A percentile compares a stretch with the other conserved stretches of the same genome.
Evolutionary conservation across 2,113 vertebrate genomes (phyloP).

Genomic region (Cebidichthys violaceus): DNA sequence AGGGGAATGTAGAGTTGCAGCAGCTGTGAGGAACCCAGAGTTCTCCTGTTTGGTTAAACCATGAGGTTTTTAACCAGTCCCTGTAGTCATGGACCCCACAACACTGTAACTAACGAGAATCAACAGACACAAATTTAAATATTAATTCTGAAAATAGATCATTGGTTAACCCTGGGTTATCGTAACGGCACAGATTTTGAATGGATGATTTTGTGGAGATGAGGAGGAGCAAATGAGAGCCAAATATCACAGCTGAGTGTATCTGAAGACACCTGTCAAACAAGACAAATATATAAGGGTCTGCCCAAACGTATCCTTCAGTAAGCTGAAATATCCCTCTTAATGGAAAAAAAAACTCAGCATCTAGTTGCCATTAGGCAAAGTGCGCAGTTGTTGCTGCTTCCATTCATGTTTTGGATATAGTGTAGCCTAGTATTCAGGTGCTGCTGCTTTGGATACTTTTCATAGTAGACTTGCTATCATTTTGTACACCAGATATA

Average conservation of each 20-base stretch:
- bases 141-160: background rate
- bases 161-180: background rate
- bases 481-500: background rate
- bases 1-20: conserved; percentile 68
- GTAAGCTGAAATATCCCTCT: background rate
- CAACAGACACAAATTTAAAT: background rate
- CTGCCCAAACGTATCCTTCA: too few relatives aligned
- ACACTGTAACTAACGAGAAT: conserved; percentile 65
- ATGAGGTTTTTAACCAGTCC: conserved; percentile 75
- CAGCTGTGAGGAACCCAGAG: conserved; percentile 71
- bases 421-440: too few relatives aligned
- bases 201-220: background rate
- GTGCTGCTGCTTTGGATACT: background rate
- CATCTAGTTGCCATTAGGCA: background rate
- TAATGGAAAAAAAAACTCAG: background rate
- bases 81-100: conserved; percentile 73
- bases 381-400: background rate
- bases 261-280: background rate
- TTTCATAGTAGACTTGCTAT: background rate
- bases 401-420: background rate
- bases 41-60: conserved; percentile 68
- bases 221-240: background rate
- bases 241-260: background rate
- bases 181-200: background rate
- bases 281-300: background rate